Evolutionary conservation across 2,797 vertebrate genomes (phyloP).

Genomic region (Xiphorhynchus erythropygius): DNA sequence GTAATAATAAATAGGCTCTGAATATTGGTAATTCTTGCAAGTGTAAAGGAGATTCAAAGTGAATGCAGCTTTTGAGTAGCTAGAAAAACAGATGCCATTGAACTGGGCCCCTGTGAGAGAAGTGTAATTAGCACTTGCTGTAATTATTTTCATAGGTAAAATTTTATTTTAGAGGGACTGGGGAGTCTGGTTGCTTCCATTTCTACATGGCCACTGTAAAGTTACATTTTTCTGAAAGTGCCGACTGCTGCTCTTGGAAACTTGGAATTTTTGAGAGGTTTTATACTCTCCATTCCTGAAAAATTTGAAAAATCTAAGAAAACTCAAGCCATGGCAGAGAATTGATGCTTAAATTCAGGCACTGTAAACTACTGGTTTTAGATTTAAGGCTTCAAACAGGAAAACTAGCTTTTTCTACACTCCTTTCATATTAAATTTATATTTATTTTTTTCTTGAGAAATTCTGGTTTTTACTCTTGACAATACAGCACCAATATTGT

Average conservation of each 20-base stretch:
- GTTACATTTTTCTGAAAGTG: background rate
- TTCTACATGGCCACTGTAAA: background rate
- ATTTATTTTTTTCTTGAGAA: background rate
- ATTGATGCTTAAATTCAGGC: background rate
- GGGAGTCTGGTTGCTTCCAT: background rate
- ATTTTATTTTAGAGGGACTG: background rate
- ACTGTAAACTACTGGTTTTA: background rate
- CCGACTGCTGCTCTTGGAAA: background rate
- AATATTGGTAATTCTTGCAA: background rate
- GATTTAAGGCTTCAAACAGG: background rate
- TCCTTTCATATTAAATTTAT: background rate
- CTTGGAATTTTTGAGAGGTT: background rate
- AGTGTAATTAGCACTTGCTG: background rate
- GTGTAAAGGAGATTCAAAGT: background rate
- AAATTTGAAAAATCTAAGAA: background rate
- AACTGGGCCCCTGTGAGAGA: background rate
- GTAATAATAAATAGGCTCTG: background rate
- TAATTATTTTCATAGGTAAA: background rate
- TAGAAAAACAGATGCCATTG: background rate
- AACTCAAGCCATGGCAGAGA: background rate
- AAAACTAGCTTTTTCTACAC: background rate
- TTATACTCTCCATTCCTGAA: background rate
- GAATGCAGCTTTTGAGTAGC: background rate
- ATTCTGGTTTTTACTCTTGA: background rate
- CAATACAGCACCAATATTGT: background rate